phyloP scores from a whole-genome alignment of 2,113 vertebrate genomes.

The Dipodomys spectabilis region DNA sequence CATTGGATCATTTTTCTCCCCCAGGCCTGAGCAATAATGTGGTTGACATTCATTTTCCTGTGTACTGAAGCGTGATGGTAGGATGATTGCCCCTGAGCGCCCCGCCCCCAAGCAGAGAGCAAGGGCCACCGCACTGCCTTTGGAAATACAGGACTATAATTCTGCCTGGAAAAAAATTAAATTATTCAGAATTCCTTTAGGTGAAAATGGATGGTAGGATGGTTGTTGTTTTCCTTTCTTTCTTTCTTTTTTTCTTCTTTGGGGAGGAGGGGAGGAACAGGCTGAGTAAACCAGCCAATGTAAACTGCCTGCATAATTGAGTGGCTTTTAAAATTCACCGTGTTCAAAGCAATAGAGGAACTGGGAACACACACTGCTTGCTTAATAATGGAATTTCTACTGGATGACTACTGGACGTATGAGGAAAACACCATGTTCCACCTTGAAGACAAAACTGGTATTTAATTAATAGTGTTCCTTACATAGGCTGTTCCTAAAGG shows the following conservation, averaged over 20 bases:
- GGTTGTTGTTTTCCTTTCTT: neutral
- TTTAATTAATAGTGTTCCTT: neutral
- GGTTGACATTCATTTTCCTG: neutral
- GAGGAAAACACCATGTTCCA: neutral
- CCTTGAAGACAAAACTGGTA: neutral
- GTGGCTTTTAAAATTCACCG: neutral
- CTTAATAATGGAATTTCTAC: neutral
- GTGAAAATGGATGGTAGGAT: neutral
- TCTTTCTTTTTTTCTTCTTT: neutral
- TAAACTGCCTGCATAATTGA: neutral
- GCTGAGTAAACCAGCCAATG: neutral
- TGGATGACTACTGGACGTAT: neutral
- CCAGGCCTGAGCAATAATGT: neutral
- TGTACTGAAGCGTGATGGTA: neutral
- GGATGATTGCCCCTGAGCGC: neutral
- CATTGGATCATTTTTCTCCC: neutral
- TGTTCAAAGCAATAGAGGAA: neutral
- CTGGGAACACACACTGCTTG: neutral
- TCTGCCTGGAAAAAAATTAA: neutral
- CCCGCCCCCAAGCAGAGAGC: accelerated
- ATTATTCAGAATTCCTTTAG: slow-evolving; percentile 6
- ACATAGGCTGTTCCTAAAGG: neutral
- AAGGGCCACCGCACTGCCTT: accelerated
- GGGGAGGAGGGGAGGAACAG: neutral
- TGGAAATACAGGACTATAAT: neutral